Evolutionary conservation across 2,888 invertebrate species (phyloP).

Genomic region (Drosophila monieri): DNA sequence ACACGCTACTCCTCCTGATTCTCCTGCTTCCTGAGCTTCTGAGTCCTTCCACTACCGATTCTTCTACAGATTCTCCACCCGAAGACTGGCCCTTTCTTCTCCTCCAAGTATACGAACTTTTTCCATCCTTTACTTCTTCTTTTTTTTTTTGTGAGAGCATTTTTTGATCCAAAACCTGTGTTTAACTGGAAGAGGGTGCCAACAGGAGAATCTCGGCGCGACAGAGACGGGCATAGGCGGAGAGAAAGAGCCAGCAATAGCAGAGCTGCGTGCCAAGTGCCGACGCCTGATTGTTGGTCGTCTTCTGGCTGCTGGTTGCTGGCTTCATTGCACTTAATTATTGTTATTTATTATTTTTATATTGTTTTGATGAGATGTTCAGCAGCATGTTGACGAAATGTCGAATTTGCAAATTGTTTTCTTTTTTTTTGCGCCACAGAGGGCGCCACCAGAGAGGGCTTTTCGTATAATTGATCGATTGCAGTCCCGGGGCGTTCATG

Average conservation of each 20-base stretch:
- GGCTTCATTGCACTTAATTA: slow-evolving; percentile 83
- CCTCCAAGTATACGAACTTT: not conserved
- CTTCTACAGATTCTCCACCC: not conserved
- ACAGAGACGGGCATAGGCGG: slow-evolving; percentile 6
- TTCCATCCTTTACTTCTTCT: not conserved
- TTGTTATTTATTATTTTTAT: slow-evolving; percentile 84
- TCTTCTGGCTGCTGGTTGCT: slow-evolving; percentile 55
- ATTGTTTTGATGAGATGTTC: slow-evolving; percentile 79
- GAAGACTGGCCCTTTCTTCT: not conserved
- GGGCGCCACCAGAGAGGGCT: slow-evolving; percentile 46
- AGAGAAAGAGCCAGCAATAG: not conserved
- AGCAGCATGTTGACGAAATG: slow-evolving; percentile 80
- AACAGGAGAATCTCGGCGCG: slow-evolving; percentile 50
- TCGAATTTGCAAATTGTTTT: slow-evolving; percentile 81
- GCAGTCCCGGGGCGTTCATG: slow-evolving; percentile 71
- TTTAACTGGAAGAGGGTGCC: slow-evolving; percentile 83
- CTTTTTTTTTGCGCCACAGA: too few species aligned
- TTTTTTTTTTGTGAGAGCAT: slow-evolving; percentile 22
- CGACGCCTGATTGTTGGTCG: slow-evolving; percentile 37
- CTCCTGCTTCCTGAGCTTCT: slow-evolving; percentile 10
- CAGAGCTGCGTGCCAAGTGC: slow-evolving; percentile 43
- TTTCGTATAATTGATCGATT: slow-evolving; percentile 78
- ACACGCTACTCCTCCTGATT: slow-evolving; percentile 54
- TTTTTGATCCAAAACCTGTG: slow-evolving; percentile 70
- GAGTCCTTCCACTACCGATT: not conserved